Percentiles rank a stretch among this genome's conserved stretches.
phyloP scores from a whole-genome alignment of 2,888 invertebrate genomes.

The Cataglyphis livida region DNA sequence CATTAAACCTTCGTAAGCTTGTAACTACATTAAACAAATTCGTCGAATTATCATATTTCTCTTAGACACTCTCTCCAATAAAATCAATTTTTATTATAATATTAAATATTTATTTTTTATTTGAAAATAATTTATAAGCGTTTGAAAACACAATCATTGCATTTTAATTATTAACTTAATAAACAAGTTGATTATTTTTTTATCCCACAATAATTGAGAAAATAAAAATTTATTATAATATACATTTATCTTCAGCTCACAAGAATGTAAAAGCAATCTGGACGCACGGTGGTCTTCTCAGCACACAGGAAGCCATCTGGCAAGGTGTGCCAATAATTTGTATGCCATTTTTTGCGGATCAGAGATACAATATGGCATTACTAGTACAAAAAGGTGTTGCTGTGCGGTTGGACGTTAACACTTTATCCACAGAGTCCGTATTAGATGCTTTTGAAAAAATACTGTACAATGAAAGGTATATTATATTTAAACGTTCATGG shows the following conservation, averaged over 20 bases:
- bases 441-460: conserved; percentile 63
- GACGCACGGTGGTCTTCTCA: conserved; percentile 58
- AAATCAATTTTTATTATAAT: no score
- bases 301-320: conserved; percentile 60
- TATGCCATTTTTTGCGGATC: conserved; percentile 62
- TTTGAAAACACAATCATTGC: not conserved
- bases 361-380: conserved; percentile 66
- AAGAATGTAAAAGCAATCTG: conserved; percentile 58
- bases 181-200: not conserved
- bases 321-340: conserved; percentile 50
- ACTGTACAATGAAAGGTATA: conserved; percentile 69
- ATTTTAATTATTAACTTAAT: not conserved
- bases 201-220: not conserved
- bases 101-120: no score
- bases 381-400: conserved; percentile 63
- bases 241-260: conserved; percentile 46
- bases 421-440: conserved; percentile 62
- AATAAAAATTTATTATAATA: not conserved
- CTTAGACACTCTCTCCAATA: no score
- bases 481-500: not conserved
- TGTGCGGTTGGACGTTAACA: conserved; percentile 61
- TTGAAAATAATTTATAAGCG: not conserved
- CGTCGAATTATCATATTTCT: no score
- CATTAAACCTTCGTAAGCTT: no score
- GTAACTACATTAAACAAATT: not conserved